Conservation (phyloP, 2,888 invertebrate species). For the Synergus laeviventris region DNA sequence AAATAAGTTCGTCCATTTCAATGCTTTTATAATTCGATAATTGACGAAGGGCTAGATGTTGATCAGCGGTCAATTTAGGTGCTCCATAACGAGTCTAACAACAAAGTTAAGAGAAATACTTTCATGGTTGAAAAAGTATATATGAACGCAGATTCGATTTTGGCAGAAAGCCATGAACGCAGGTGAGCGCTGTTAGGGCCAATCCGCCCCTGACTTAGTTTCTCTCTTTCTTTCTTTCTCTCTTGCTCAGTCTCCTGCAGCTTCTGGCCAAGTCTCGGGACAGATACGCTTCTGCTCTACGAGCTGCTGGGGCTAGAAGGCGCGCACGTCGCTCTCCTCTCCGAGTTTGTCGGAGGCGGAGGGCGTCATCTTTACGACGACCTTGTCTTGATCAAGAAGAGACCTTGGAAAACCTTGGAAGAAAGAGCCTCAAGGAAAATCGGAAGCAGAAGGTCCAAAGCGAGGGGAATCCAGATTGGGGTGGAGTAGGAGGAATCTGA, state of each 20-base stretch:
- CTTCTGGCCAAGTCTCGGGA: slow-evolving; percentile 49
- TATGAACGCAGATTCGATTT: neutral
- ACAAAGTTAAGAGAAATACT: neutral
- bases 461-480: slow-evolving; percentile 26
- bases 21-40: no score
- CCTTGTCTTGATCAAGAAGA: neutral
- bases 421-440: neutral
- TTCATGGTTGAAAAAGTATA: neutral
- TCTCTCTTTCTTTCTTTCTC: slow-evolving; percentile 44
- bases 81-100: neutral
- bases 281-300: slow-evolving; percentile 53
- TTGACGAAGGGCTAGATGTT: no score
- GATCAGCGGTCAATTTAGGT: no score
- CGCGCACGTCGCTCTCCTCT: slow-evolving; percentile 44
- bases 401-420: neutral
- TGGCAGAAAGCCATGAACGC: slow-evolving; percentile 12
- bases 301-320: slow-evolving; percentile 53
- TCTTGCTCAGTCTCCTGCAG: slow-evolving; percentile 26
- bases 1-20: no score
- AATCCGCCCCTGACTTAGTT: slow-evolving; percentile 40
- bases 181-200: neutral
- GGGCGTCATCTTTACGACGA: slow-evolving; percentile 37
- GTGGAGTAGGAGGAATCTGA: slow-evolving; percentile 52
- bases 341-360: slow-evolving; percentile 45
- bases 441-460: neutral